Evolutionary conservation across 2,113 vertebrate species (phyloP), one percentile per base, ranked within the genome.

Genomic region (Microtus montanus): DNA sequence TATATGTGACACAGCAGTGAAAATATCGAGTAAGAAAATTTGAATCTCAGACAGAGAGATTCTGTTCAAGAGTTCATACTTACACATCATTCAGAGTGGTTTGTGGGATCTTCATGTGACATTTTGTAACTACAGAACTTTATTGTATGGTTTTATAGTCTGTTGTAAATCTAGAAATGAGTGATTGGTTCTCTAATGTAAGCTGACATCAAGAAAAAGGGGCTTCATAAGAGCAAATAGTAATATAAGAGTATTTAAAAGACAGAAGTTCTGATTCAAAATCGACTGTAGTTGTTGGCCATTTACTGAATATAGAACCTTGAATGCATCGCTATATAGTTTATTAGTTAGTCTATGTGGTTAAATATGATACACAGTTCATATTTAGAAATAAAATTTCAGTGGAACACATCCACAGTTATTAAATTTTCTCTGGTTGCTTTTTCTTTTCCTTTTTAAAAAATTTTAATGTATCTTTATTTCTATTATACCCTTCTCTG

Each of bases 101-200:
- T 44, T 7, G 26, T 44, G 52, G 14, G 10, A 9, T 85, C 83
- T 94, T 35, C 63, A 10, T 89, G 33, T 94, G 79, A 79, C 87
- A 28, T 54, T 54, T 52, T 26, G 5, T 95, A 70, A 84, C 7
- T 71, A 22, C 61, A 74, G 20, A 86, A 82, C 33, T 82, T 93
- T 22, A 66, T 54, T 83, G 7, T 63, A 20, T 85, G 85, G 19
- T 54, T 89, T 90, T 95, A 7, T 90, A 41, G 75, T 92, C 17
- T 61, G 7, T 30, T 94, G 2, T 83, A 94, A 79, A 78, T 41
- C 80, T 85, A 93, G 68, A 96, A 96, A 38, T 89, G 35, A 44
- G 10, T 91, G 22, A 77, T 74, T 83, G 54, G 41, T 73, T 83
- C 71, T 66, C 12, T 91, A 41, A 35, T 91, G 49, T 58, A 86